Base-by-base conservation (phyloP, 2,797 vertebrate species). In the Parotocinclus haroldoi region DNA sequence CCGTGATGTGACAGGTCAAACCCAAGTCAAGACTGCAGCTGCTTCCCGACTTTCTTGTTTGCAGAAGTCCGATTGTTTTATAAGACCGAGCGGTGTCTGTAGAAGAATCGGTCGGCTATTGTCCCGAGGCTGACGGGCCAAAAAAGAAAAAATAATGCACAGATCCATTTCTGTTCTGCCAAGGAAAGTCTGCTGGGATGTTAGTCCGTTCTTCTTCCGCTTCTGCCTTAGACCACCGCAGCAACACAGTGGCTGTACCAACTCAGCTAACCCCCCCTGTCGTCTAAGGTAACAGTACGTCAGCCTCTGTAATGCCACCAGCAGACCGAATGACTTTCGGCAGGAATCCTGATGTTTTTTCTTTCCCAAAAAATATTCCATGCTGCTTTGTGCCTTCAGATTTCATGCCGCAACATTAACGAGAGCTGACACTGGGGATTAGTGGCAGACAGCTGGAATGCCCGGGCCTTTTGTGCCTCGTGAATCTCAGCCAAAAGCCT, bases 371-470 rank as follows among this genome's bases (percentile, higher is more conserved):
- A 58, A 93, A 95, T 95, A 94, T 96, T 95, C 91, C 87, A 89
- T 85, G 90, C 92, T 80, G 91, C 92, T 93, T 90, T 93, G 91
- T 88, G 86, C 92, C 92, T 91, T 95, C 92, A 92, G 94, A 94
- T 95, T 96, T 98, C 93, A 95, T 88, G 89, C 92, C 91, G 91
- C 91, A 93, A 94, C 94, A 93, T 96, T 98, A 98, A 98, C 94
- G 86, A 87, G 92, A 95, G 91, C 94, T 97, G 96, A 98, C 96
- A 98, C 92, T 71, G 88, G 92, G 95, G 96, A 98, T 97, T 97
- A 97, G 91, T 93, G 86, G 91, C 93, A 96, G 96, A 95, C 94
- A 95, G 94, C 92, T 95, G 94, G 94, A 98, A 98, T 98, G 93
- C 93, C 92, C 89, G 88, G 91, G 87, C 78, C 79, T 92, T 97